These are phyloP conservation scores for Hemicentrotus pulcherrimus DNA, from an alignment of 35 echinoderm and acorn worm species.

Conservation along the genomic window DNA sequence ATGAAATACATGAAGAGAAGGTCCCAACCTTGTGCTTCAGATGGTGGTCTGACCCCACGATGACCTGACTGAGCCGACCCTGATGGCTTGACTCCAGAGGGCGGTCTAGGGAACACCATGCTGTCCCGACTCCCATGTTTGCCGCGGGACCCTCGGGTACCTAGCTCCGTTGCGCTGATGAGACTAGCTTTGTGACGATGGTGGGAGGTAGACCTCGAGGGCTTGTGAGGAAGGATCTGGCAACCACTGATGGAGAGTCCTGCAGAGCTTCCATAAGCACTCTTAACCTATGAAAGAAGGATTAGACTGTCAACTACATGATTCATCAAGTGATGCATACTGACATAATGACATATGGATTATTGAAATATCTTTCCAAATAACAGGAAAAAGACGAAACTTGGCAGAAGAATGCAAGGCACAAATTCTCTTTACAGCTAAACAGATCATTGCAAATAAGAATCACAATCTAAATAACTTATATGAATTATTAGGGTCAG, in stretches of 20 bases:
- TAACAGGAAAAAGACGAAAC: no score
- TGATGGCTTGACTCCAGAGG: background rate
- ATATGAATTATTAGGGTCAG: no score
- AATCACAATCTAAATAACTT: no score
- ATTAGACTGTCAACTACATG: no score
- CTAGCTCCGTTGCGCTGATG: slow-evolving; percentile 22
- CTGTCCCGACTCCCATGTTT: background rate
- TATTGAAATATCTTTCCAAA: no score
- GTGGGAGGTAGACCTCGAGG: background rate
- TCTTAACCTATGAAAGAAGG: background rate
- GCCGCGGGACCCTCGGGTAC: background rate
- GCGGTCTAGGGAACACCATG: background rate
- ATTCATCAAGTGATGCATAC: no score
- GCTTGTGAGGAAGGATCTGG: background rate
- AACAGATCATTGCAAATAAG: no score
- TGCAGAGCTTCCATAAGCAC: background rate
- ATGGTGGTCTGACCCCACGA: background rate
- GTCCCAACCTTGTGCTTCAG: background rate
- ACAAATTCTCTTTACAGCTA: no score
- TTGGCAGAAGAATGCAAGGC: no score
- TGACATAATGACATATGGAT: no score
- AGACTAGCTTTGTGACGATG: background rate
- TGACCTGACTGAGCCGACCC: slow-evolving; percentile 9
- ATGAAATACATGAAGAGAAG: no score
- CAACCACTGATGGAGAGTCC: background rate